These are phyloP conservation scores for Drosophila subpulchrella DNA, from an alignment of 1,140 invertebrate species.

Conservation along the genomic window DNA sequence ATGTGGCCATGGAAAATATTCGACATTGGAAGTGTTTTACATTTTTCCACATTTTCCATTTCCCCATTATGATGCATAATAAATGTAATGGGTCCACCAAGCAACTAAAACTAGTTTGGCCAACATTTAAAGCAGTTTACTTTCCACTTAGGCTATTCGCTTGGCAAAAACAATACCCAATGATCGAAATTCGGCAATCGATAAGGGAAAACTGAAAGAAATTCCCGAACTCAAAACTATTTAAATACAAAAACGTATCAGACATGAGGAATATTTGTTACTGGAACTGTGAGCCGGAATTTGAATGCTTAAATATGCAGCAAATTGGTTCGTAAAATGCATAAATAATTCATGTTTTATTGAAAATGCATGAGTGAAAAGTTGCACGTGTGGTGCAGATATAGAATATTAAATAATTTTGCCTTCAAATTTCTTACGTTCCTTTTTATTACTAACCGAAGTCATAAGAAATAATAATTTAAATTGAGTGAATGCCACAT, in stretches of 20 bases:
- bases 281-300: constrained; percentile 4
- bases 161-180: neutral
- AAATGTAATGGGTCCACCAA: neutral
- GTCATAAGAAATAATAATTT: no score
- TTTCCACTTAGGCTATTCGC: constrained; percentile 10
- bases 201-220: neutral
- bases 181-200: neutral
- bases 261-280: constrained; percentile 3
- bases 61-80: neutral
- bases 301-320: constrained; percentile 14
- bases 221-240: neutral
- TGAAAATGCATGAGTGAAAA: constrained; percentile 2
- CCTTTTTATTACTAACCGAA: no score
- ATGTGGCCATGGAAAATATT: neutral
- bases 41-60: no score
- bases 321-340: constrained; percentile 8
- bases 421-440: no score
- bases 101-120: neutral
- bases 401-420: constrained; percentile 5
- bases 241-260: neutral
- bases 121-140: constrained; percentile 14
- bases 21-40: no score
- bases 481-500: no score
- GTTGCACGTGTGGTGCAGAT: constrained; percentile 1
- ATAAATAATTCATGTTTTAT: constrained; percentile 25